phyloP scores from a whole-genome alignment of 2,888 invertebrate species.

The Phania funesta region DNA sequence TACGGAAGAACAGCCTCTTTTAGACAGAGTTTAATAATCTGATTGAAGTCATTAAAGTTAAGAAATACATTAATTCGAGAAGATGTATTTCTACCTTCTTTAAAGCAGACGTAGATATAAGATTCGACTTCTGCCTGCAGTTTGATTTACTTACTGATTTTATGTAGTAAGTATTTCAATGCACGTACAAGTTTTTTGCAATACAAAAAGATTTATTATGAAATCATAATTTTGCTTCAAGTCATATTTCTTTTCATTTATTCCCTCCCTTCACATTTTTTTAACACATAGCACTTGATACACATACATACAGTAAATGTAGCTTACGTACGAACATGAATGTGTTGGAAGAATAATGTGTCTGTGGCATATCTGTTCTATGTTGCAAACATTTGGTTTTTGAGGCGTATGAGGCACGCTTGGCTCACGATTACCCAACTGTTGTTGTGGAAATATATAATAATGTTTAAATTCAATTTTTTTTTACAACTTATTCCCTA shows the following conservation, averaged over 20 bases:
- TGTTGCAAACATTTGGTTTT: conserved; percentile 1
- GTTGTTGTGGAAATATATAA: conserved; percentile 29
- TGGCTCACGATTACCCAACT: conserved; percentile 22
- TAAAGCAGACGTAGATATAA: not conserved
- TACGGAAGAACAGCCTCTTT: no score
- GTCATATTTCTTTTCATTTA: conserved; percentile 50
- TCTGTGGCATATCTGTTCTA: not conserved
- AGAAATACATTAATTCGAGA: no score
- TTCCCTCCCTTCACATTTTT: not conserved
- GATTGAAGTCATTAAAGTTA: no score
- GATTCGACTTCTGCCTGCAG: not conserved
- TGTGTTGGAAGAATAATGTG: not conserved
- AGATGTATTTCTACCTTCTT: not conserved
- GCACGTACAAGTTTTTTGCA: conserved; percentile 59
- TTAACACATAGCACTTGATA: conserved; percentile 24
- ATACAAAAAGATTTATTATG: conserved; percentile 63
- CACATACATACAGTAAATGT: conserved; percentile 3
- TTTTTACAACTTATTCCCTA: not conserved
- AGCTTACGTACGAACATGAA: no score
- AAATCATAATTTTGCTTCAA: conserved; percentile 63
- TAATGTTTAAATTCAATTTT: conserved; percentile 30
- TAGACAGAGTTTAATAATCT: no score
- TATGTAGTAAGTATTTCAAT: conserved; percentile 5
- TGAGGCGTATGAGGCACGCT: no score
- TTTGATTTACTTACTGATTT: not conserved